phyloP scores from a whole-genome alignment of 1,140 invertebrate genomes.

The Zophobas morio region DNA sequence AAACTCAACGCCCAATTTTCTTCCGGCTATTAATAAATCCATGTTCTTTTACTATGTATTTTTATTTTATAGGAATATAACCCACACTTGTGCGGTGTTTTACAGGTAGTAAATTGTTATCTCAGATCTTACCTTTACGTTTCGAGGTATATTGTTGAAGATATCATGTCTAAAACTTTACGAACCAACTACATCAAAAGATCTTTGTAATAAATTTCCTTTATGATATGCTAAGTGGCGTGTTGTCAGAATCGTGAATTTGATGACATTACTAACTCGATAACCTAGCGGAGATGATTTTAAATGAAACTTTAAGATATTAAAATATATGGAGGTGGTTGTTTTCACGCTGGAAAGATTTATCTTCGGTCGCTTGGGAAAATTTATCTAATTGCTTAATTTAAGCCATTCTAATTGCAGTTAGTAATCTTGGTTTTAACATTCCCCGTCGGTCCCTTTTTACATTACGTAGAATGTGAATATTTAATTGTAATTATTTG shows the following conservation, averaged over 20 bases:
- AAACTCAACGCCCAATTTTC: too few species aligned
- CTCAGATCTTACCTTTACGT: too few species aligned
- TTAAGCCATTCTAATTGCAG: conserved; percentile 17
- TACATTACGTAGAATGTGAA: not conserved
- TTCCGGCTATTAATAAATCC: too few species aligned
- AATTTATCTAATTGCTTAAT: conserved; percentile 18
- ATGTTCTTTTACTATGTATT: too few species aligned
- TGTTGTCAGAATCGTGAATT: conserved; percentile 13
- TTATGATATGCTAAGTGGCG: conserved; percentile 24
- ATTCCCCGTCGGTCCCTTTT: not conserved
- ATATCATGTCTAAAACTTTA: not conserved
- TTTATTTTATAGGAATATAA: too few species aligned
- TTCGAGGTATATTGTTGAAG: not conserved
- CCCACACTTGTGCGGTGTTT: too few species aligned
- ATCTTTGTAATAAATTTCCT: conserved; percentile 13
- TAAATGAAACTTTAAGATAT: conserved; percentile 5
- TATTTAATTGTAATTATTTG: not conserved
- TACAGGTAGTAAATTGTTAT: too few species aligned
- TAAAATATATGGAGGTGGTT: conserved; percentile 18
- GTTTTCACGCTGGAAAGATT: conserved; percentile 4
- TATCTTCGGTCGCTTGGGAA: conserved; percentile 5
- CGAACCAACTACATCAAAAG: not conserved
- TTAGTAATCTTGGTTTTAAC: not conserved
- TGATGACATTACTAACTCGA: conserved; percentile 7
- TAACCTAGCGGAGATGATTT: not conserved